Evolutionary conservation across 2,113 vertebrate species (phyloP).

Genomic region (Callopanchax toddi): DNA sequence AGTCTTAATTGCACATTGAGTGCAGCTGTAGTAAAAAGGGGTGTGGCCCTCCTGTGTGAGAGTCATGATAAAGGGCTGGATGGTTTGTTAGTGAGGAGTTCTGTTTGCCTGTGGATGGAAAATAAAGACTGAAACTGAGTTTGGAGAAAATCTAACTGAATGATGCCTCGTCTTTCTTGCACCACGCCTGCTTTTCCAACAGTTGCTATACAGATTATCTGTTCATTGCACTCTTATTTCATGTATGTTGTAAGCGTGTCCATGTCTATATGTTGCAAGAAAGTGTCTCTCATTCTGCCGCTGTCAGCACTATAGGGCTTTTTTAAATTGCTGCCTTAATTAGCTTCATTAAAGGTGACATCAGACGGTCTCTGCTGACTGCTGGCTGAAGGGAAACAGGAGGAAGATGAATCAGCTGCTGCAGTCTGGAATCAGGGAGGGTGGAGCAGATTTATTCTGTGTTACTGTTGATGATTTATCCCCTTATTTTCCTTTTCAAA

Average conservation of each 20-base stretch:
- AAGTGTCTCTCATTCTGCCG: conserved; percentile 7
- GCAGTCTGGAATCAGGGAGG: conserved; percentile 23
- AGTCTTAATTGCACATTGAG: too few species aligned
- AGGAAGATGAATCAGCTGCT: conserved; percentile 19
- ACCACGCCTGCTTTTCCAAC: too few species aligned
- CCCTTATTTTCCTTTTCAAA: conserved; percentile 53
- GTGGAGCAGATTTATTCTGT: conserved; percentile 49
- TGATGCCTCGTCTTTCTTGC: too few species aligned
- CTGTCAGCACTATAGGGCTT: conserved; percentile 42
- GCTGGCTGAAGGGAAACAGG: conserved; percentile 17
- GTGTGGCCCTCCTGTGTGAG: too few species aligned
- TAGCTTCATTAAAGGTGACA: conserved; percentile 49
- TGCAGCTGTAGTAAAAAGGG: too few species aligned
- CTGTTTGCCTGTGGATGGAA: too few species aligned
- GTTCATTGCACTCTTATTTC: too few species aligned
- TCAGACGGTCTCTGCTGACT: conserved; percentile 48
- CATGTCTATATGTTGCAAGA: background rate
- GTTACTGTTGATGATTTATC: conserved; percentile 55
- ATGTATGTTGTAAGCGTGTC: background rate
- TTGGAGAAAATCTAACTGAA: too few species aligned
- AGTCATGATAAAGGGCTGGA: too few species aligned
- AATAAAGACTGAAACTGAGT: too few species aligned
- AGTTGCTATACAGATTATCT: too few species aligned
- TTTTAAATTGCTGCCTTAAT: conserved; percentile 66
- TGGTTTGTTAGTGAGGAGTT: too few species aligned